Percentiles rank a stretch among this genome's conserved stretches.
Conservation (phyloP, 2,888 invertebrate species). For the Chrysolina oricalcia region DNA sequence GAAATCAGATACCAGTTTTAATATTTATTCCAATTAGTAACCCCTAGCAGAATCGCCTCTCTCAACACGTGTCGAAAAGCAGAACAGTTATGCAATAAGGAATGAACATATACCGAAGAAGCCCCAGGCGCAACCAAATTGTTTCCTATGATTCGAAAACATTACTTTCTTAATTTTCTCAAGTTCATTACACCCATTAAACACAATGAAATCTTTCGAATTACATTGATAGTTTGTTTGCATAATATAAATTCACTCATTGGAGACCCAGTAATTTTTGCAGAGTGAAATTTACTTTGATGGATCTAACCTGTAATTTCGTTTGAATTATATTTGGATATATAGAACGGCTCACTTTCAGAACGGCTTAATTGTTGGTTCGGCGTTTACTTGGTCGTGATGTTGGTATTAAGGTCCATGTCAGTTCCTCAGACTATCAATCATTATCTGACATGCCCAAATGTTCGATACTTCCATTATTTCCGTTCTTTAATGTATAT, state of each 20-base stretch:
- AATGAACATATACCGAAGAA: slow-evolving; percentile 14
- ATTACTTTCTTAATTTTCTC: slow-evolving; percentile 31
- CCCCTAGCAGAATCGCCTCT: not conserved
- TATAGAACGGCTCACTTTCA: slow-evolving; percentile 25
- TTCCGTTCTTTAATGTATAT: not conserved
- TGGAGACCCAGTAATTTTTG: slow-evolving; percentile 18
- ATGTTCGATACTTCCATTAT: not conserved
- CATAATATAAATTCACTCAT: slow-evolving; percentile 31
- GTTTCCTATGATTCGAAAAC: slow-evolving; percentile 30
- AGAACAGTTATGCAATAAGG: slow-evolving; percentile 29
- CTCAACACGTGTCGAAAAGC: slow-evolving; percentile 30
- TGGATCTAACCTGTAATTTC: slow-evolving; percentile 41
- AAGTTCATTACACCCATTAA: slow-evolving; percentile 49
- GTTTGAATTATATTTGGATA: slow-evolving; percentile 27
- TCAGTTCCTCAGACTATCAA: slow-evolving; percentile 7
- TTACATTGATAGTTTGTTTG: slow-evolving; percentile 39
- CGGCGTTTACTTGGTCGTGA: slow-evolving; percentile 26
- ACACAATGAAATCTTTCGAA: slow-evolving; percentile 37
- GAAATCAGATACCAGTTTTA: not conserved
- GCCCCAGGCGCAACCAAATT: slow-evolving; percentile 25
- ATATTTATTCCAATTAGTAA: slow-evolving; percentile 5
- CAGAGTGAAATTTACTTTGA: slow-evolving; percentile 40
- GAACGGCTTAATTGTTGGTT: slow-evolving; percentile 15
- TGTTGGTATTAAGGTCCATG: slow-evolving; percentile 20
- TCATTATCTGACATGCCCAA: slow-evolving; percentile 5